Evolutionary conservation across 2,113 vertebrate species (phyloP), one percentile per base, ranked within the genome.

Genomic region (Rhea pennata): DNA sequence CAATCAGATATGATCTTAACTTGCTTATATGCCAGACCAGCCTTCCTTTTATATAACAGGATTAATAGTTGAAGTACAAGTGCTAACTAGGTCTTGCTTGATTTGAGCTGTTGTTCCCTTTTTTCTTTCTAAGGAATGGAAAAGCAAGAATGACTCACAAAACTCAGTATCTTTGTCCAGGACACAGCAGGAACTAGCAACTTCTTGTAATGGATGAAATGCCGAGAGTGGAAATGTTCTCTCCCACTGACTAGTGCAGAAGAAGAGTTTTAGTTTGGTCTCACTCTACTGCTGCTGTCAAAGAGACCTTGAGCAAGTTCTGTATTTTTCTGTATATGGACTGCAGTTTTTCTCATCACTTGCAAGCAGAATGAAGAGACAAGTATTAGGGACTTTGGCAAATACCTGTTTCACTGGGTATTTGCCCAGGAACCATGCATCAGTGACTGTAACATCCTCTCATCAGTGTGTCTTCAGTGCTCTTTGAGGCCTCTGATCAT

Each of bases 21-120:
- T 77, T 76, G 44, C 15, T 92, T 76, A 44, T 73, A 11, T 15
- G 40, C n/a, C 53, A 79, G 85, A 89, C 59, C 91, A 77, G 82
- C 58, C 48, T 91, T 46, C 33, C 77, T 97, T 95, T 95, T 91
- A 90, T 27, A 10, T 79, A 96, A 91, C 12, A 91, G 39, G 54
- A 80, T 91, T 90, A 88, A 77, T 53, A 56, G 14, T 9, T 87
- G 61, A 71, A 94, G 44, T 54, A 51, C 79, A 87, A 39, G 24
- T 90, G 66, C 56, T 80, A 84, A 87, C 58, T 19, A 22, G 23
- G 51, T 88, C 39, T 82, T n/a, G 5, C 33, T 93, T 84, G 78
- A 78, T 90, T 91, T 88, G 58, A 81, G 39, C 70, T 53, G 27
- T 76, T 78, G 23, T 9, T 56, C 31, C 1, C 5, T 65, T 54